Evolutionary conservation across 2,797 vertebrate genomes (phyloP), one percentile per base, ranked within the genome.

Genomic region (Coendou prehensilis): DNA sequence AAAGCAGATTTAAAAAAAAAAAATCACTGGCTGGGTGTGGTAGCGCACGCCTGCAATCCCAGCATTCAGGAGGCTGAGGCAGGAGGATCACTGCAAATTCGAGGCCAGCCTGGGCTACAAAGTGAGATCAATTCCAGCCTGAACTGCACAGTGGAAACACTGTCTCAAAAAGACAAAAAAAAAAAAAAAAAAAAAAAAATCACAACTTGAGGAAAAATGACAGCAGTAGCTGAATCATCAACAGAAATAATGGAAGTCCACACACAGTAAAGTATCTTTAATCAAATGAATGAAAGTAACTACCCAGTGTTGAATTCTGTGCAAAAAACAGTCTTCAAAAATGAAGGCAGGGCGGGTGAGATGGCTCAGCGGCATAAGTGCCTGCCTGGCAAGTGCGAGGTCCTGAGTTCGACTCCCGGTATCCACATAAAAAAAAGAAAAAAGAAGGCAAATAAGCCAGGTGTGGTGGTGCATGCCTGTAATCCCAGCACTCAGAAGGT

Each of bases 141-240:
- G 64, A 67, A 67, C 30, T 67, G 30, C 30, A 67, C 8, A 67
- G 15, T 3, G 3, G 3, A 67, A 67, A 67, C 33, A 5, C 64
- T 67, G 30, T n/a, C 33, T 67, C 64, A 67, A 67, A 67, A 18
- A 67, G 64, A 67, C 1, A 7, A 18, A 69, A 64, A 63, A 69
- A 64, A 63, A 69, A 89, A 81, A 64, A n/a, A 7, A 18, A 69
- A 64, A 63, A 69, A 64, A 63, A 69, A 89, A 81, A 64, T 11
- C n/a, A 79, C 37, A 89, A 61, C 45, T 79, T 52, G 4, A 90
- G 45, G 22, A 85, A 78, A 78, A 95, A 69, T 79, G 45, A 88
- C 82, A 85, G 13, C 18, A 28, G 78, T 69, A 83, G 64, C 17
- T 71, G 64, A 81, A 63, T 93, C 85, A 79, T 73, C 64, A 73